Base-by-base conservation (phyloP, 64 coral and sea anemone species). In the Montipora foliosa region DNA sequence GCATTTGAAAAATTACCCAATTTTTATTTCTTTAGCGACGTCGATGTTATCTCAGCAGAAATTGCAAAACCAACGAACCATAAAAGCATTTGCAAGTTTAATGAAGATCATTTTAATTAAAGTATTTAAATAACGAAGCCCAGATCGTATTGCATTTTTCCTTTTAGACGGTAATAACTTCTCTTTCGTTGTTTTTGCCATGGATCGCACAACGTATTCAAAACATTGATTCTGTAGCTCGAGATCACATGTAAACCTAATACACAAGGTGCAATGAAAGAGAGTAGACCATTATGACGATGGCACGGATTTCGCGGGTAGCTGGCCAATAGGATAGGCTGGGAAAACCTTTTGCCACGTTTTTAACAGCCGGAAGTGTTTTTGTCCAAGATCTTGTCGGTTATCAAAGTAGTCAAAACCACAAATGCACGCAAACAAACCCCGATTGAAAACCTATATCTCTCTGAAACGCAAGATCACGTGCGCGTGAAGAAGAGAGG, bases 381-480 rank as follows among this genome's bases (percentile, higher is more conserved):
- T 69, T 37, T 37, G 37, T 37, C 37, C 37, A 37, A 37, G 37
- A 2, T 37, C 37, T 37, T 37, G 37, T 37, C 37, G 37, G 2
- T 37, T 37, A 37, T 37, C 37, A 37, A 37, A 37, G 37, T 37
- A 37, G 37, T 37, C 37, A 37, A 44, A 50, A 70, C 90, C 13
- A 77, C 90, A 81, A 92, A 83, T 61, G 80, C 80, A 14, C 90
- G 90, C 37, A 8, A 44, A 76, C 90, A 92, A 47, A 83, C 76
- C 0, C 90, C 76, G 37, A 37, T 37, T 37, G 37, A 37, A 37
- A 37, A 37, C 37, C 37, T 37, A 37, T 0, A 37, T 83, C 72
- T 92, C 53, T 5, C 90, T 76, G 1, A 58, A 70, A 75, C 84
- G 90, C 12, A 70, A 76, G 12, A 84, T 55, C 79, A 92, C 90